phyloP scores from a whole-genome alignment of 2,888 invertebrate genomes.

The Cynaeus angustus region DNA sequence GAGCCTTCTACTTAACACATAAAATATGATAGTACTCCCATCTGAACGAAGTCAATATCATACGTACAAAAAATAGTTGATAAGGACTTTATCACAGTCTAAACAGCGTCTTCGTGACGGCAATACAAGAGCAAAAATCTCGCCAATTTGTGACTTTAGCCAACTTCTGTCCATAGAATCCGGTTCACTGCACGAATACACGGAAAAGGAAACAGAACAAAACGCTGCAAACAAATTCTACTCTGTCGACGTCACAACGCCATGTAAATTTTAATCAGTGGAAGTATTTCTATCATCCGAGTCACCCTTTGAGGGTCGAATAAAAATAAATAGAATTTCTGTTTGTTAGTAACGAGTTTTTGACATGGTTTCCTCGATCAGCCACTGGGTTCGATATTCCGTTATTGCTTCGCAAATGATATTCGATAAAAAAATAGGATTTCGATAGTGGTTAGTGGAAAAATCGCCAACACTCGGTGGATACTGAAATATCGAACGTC shows the following conservation, averaged over 20 bases:
- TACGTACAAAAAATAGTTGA: constrained; percentile 71
- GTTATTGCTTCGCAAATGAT: constrained; percentile 37
- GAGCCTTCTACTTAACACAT: constrained; percentile 51
- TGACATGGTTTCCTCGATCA: constrained; percentile 38
- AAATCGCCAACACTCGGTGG: constrained; percentile 5
- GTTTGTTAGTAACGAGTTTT: constrained; percentile 33
- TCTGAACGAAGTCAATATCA: constrained; percentile 76
- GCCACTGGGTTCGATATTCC: constrained; percentile 29
- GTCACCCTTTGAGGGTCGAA: constrained; percentile 45
- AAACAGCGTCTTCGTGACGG: constrained; percentile 67
- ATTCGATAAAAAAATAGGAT: constrained; percentile 41
- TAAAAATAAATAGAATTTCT: constrained; percentile 42
- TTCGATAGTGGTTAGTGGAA: constrained; percentile 13
- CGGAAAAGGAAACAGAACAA: constrained; percentile 24
- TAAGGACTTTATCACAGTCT: constrained; percentile 75
- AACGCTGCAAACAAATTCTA: constrained; percentile 35
- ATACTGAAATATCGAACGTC: constrained; percentile 27
- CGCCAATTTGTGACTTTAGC: background rate
- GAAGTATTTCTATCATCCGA: constrained; percentile 67
- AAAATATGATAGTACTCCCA: constrained; percentile 75
- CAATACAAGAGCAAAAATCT: constrained; percentile 55
- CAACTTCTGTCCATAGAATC: background rate
- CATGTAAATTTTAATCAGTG: constrained; percentile 62
- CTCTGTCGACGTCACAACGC: constrained; percentile 49
- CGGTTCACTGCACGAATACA: constrained; percentile 20